These are phyloP conservation scores for Crotalus viridis DNA, from an alignment of 2,113 vertebrate species.

Conservation along the genomic window DNA sequence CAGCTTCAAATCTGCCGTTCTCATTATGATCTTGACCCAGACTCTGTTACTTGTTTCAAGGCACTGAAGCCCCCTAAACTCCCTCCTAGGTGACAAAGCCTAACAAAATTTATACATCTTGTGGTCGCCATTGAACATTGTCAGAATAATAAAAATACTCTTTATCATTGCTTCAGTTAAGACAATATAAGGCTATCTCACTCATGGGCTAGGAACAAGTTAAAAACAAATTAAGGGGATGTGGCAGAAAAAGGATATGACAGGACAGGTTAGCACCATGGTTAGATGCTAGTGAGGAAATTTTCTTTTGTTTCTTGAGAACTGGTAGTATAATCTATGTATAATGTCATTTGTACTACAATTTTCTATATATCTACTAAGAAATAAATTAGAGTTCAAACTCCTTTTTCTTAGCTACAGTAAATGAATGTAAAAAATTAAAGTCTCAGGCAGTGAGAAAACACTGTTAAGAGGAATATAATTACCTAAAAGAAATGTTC, in stretches of 20 bases:
- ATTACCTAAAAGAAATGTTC: background rate
- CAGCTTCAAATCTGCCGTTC: background rate
- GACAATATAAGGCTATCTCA: background rate
- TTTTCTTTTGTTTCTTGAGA: background rate
- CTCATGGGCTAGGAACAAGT: background rate
- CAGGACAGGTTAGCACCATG: too few species aligned
- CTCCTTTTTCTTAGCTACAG: background rate
- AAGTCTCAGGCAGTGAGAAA: background rate
- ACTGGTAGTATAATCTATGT: background rate
- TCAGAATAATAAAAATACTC: background rate
- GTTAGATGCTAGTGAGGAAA: too few species aligned
- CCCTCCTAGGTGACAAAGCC: background rate
- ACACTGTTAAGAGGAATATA: background rate
- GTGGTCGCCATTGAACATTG: background rate
- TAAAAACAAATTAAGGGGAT: background rate
- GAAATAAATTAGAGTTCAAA: background rate
- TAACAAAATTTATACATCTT: background rate
- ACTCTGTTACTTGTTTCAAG: background rate
- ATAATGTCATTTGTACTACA: background rate
- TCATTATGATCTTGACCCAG: background rate
- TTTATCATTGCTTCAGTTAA: background rate
- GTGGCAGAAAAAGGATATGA: too few species aligned
- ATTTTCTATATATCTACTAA: background rate
- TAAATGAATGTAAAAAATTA: background rate
- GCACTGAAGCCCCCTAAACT: background rate